Evolutionary conservation across 1,140 invertebrate genomes (phyloP), one percentile per base, ranked within the genome.

Genomic region (Trichogramma pretiosum): DNA sequence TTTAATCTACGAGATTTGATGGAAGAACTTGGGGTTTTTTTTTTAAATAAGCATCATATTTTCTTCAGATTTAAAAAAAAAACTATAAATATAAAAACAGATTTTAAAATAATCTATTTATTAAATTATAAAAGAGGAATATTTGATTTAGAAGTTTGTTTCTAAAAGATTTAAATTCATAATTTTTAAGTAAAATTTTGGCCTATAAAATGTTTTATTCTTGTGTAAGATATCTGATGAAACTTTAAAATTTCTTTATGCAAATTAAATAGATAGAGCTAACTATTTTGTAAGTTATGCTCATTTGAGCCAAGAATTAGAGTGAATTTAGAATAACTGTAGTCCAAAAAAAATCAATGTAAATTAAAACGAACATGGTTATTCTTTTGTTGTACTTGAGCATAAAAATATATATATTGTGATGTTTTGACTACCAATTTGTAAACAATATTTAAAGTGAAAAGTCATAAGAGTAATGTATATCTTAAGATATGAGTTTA

Each of bases 401-500:
- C 23, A 7, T 36, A 23, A 52, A 43, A 52, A 42, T 43, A 16
- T 24, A 24, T 37, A 14, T 43, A 32, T 43, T 52, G 34, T 46
- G 38, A 47, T 52, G 13, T 47, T 47, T 52, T 52, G 28, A 52
- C 32, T 45, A 22, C 21, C 42, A 41, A 17, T 34, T 48, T 52
- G 40, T 47, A 54, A 44, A 35, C 43, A 38, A 36, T 54, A 44
- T 48, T 52, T 54, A 54, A 34, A n/a, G n/a, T n/a, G n/a, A n/a
- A 34, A 46, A 50, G 26, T 42, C 44, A 47, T 33, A 43, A 43
- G 3, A 39, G 39, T 46, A 47, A 46, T 26, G 35, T 53, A 38
- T 49, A 38, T 36, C 42, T 45, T 58, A 58, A 56, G 53, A 46
- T 54, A 63, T 54, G 45, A 56, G 55, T 63, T 63, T 60, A 62